Evolutionary conservation across 1,140 invertebrate genomes (phyloP).

Genomic region (Solenopsis invicta): DNA sequence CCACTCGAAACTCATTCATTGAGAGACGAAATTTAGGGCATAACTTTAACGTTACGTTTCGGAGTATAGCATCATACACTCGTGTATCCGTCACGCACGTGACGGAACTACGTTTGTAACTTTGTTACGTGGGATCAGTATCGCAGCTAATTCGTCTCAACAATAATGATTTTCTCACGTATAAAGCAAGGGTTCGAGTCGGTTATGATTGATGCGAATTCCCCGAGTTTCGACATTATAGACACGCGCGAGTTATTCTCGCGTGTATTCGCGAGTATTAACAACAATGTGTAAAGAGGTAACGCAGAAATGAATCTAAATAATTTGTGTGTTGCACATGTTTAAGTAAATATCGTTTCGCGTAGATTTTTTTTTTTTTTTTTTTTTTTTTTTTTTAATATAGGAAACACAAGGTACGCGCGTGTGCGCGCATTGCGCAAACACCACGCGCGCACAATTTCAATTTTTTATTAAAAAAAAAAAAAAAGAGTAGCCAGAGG

Average conservation of each 20-base stretch:
- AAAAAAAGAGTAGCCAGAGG: not conserved
- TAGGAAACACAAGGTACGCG: not conserved
- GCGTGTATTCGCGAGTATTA: not conserved
- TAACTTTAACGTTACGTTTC: conserved; percentile 17
- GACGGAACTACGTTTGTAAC: conserved; percentile 5
- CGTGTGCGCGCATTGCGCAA: not conserved
- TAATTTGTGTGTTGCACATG: conserved; percentile 1
- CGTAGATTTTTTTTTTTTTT: too few relatives aligned
- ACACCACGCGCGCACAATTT: not conserved
- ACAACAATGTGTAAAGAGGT: not conserved
- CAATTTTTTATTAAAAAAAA: conserved; percentile 14
- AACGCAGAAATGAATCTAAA: not conserved
- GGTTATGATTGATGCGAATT: not conserved
- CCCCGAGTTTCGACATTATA: not conserved
- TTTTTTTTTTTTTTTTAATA: too few relatives aligned
- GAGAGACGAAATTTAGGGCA: conserved; percentile 30
- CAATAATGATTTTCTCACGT: conserved; percentile 10
- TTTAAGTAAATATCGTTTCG: not conserved
- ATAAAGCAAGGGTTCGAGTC: not conserved
- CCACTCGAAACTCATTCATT: conserved; percentile 8
- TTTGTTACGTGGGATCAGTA: conserved; percentile 24
- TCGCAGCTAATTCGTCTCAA: conserved; percentile 13
- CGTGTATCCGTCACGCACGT: not conserved
- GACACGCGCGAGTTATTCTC: not conserved
- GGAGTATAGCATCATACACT: not conserved